Evolutionary conservation across 2,888 invertebrate genomes (phyloP).

Genomic region (Prionchulus punctatus): DNA sequence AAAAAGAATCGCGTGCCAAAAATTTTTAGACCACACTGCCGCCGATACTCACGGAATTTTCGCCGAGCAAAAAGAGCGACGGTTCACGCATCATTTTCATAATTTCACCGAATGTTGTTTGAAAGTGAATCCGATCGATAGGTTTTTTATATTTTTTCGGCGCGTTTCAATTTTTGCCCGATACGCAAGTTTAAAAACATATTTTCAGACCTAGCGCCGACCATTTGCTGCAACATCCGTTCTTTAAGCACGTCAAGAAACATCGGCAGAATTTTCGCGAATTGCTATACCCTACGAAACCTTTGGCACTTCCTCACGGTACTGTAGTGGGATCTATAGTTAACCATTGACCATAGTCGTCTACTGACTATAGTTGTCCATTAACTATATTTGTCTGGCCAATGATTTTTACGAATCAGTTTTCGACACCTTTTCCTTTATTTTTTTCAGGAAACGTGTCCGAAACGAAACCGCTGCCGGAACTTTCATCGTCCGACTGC

Average conservation of each 20-base stretch:
- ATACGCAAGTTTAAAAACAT: background rate
- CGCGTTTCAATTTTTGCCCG: background rate
- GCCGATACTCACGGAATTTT: background rate
- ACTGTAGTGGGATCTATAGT: no score
- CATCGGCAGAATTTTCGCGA: conserved; percentile 44
- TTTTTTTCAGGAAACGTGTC: no score
- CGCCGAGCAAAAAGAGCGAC: conserved; percentile 2
- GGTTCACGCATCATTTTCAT: conserved; percentile 2
- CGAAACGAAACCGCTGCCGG: no score
- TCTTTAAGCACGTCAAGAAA: conserved; percentile 56
- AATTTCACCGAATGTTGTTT: conserved; percentile 7
- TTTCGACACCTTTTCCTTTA: no score
- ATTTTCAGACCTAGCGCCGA: conserved; percentile 45
- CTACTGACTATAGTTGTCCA: no score
- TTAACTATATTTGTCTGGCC: no score
- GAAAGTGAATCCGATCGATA: background rate
- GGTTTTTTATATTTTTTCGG: background rate
- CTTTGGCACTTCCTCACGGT: no score
- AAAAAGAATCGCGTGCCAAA: no score
- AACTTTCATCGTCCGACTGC: no score
- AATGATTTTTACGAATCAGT: no score
- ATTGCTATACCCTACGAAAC: conserved; percentile 36
- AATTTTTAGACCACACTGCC: no score
- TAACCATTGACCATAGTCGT: no score
- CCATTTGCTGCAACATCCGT: conserved; percentile 53